These are phyloP conservation scores for Paragorgia papillata DNA, from an alignment of 92 coral and sea anemone genomes.

Conservation along the genomic window DNA sequence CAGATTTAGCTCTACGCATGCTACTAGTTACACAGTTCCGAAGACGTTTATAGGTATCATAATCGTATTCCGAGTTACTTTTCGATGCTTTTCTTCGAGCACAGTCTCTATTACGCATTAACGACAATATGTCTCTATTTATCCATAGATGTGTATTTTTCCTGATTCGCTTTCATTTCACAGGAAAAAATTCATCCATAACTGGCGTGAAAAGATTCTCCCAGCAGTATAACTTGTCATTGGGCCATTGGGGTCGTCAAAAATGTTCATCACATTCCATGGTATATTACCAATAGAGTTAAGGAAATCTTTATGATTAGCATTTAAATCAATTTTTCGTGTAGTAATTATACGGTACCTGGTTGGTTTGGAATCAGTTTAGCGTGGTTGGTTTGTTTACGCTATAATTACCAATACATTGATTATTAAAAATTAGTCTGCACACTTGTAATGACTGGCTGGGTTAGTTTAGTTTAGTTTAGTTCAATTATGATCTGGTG, in stretches of 20 bases:
- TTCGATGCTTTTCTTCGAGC: not conserved
- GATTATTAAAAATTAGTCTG: no score
- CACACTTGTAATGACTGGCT: no score
- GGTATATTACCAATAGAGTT: not conserved
- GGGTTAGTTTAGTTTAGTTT: no score
- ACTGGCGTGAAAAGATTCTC: slow-evolving; percentile 3
- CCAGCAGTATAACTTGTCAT: not conserved
- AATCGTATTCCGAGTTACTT: not conserved
- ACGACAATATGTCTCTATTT: not conserved
- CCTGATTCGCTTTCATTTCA: not conserved
- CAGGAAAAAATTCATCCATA: not conserved
- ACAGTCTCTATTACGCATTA: slow-evolving; percentile 1
- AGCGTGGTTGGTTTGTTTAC: no score
- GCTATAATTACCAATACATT: no score
- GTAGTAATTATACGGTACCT: no score
- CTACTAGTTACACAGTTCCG: no score
- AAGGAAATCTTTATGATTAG: not conserved
- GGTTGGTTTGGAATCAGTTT: no score
- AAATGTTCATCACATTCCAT: slow-evolving; percentile 8
- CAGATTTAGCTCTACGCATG: no score
- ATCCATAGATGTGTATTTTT: not conserved
- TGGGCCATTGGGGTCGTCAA: slow-evolving; percentile 1
- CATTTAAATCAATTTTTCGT: not conserved
- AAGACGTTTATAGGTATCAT: no score
- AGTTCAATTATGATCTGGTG: no score